Evolutionary conservation across 2,888 invertebrate genomes (phyloP).

Genomic region (Hypomecis punctinalis): DNA sequence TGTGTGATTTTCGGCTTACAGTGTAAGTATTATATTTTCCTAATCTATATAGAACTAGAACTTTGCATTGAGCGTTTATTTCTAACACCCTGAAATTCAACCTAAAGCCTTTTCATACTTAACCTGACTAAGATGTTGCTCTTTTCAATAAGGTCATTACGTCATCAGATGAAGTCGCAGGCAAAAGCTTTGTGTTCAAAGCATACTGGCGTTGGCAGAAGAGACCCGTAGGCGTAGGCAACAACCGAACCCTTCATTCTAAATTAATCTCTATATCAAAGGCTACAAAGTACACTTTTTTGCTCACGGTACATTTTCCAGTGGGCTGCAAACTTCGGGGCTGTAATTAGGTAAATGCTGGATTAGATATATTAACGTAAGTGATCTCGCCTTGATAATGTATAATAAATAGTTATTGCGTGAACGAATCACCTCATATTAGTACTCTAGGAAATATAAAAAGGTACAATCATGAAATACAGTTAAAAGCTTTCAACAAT

Average conservation of each 20-base stretch:
- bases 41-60: no score
- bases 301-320: conserved; percentile 7
- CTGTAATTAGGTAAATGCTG: conserved; percentile 39
- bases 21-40: no score
- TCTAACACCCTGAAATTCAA: no score
- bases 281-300: not conserved
- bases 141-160: not conserved
- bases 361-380: conserved; percentile 18
- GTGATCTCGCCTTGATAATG: conserved; percentile 17
- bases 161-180: conserved; percentile 7
- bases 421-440: not conserved
- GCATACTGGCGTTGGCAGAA: conserved; percentile 16
- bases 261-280: conserved; percentile 9
- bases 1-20: no score
- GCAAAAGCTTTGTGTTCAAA: conserved; percentile 7
- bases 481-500: not conserved
- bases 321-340: conserved; percentile 46
- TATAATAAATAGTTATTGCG: not conserved
- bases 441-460: no score
- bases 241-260: not conserved
- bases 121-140: not conserved
- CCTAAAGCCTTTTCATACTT: no score
- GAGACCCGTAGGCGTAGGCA: conserved; percentile 22
- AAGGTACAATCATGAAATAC: no score
- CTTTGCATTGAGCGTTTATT: no score